Conservation (phyloP, 2,113 vertebrate genomes). For the Cynopterus brachyotis region DNA sequence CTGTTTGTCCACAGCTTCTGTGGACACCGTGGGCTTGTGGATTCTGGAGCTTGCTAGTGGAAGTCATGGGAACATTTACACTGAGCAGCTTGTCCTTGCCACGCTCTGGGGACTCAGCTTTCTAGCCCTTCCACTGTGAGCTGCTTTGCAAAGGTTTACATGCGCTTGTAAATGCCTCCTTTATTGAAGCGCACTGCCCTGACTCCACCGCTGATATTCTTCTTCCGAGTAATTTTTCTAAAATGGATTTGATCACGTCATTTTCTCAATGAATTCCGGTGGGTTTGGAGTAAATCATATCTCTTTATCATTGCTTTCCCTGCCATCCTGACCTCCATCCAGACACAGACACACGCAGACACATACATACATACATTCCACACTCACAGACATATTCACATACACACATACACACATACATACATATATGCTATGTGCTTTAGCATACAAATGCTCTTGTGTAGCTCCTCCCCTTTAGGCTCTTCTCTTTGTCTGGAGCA, state of each 20-base stretch:
- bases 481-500: neutral
- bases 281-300: neutral
- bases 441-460: neutral
- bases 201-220: neutral
- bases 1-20: neutral
- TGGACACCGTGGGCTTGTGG: neutral
- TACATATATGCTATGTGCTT: neutral
- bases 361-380: too few relatives aligned
- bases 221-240: neutral
- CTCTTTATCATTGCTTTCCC: neutral
- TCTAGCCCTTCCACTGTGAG: neutral
- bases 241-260: neutral
- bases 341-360: neutral
- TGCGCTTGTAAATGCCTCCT: neutral
- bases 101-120: too few relatives aligned
- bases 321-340: too few relatives aligned
- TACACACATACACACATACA: neutral
- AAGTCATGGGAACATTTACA: neutral
- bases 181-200: fast-evolving
- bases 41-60: neutral
- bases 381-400: neutral
- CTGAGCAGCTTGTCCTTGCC: neutral
- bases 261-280: neutral
- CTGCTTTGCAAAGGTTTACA: neutral
- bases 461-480: too few relatives aligned